phyloP scores from a whole-genome alignment of 2,888 invertebrate species.

The Diloba caeruleocephala region DNA sequence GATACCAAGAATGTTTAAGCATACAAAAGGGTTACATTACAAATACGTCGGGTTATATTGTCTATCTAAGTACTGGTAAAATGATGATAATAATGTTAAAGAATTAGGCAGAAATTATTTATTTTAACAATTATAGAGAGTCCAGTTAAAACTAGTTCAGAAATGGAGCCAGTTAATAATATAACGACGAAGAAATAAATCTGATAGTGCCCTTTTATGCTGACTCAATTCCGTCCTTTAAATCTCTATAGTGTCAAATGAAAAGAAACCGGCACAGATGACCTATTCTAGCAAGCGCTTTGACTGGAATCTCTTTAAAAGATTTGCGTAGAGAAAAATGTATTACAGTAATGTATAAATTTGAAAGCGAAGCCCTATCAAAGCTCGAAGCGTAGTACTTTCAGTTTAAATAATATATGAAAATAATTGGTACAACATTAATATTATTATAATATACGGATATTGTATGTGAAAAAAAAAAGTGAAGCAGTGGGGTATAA shows the following conservation, averaged over 20 bases:
- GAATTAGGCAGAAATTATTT: conserved; percentile 30
- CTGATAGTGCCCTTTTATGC: conserved; percentile 37
- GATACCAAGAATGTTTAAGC: conserved; percentile 89
- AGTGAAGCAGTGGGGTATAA: conserved; percentile 61
- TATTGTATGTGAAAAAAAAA: conserved; percentile 55
- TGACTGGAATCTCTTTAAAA: conserved; percentile 55
- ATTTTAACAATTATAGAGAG: conserved; percentile 32
- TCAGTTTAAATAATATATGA: conserved; percentile 8
- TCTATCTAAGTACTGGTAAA: conserved; percentile 40
- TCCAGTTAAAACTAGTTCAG: conserved; percentile 21
- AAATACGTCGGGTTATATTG: conserved; percentile 56
- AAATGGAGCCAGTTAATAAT: conserved; percentile 23
- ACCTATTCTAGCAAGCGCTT: conserved; percentile 1
- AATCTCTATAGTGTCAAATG: conserved; percentile 25
- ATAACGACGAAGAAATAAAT: conserved; percentile 27
- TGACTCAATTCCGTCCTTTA: conserved; percentile 22
- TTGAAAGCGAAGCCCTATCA: conserved; percentile 67
- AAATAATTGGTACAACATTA: conserved; percentile 30
- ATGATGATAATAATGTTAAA: conserved; percentile 45
- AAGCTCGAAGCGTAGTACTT: conserved; percentile 63
- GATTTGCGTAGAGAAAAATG: conserved; percentile 49
- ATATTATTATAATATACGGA: conserved; percentile 42
- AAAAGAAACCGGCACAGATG: conserved; percentile 17
- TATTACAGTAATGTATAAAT: conserved; percentile 55
- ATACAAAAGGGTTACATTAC: conserved; percentile 81